Evolutionary conservation across 2,888 invertebrate species (phyloP).

Genomic region (Tipula unca): DNA sequence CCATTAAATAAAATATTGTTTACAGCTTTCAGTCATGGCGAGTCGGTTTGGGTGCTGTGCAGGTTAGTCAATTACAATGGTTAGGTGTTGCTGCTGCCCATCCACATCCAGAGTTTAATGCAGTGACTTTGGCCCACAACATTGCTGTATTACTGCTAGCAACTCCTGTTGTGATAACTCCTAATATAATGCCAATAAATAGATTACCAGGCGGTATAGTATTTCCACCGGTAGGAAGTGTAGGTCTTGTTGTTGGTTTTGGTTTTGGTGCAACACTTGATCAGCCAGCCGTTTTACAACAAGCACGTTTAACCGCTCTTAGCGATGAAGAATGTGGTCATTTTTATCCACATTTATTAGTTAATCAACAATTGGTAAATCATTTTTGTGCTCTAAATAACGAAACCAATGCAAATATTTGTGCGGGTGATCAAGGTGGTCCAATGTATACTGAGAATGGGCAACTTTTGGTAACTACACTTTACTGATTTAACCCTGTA

Average conservation of each 20-base stretch:
- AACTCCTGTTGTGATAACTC: not conserved
- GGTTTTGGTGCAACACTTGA: not conserved
- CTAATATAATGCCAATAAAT: not conserved
- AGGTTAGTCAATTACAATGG: not conserved
- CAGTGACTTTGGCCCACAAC: not conserved
- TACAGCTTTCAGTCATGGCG: not conserved
- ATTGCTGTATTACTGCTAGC: not conserved
- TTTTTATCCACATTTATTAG: not conserved
- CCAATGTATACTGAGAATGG: not conserved
- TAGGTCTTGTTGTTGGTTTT: not conserved
- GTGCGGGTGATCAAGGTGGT: not conserved
- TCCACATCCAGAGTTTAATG: not conserved
- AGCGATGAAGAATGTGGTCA: not conserved
- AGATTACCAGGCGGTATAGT: not conserved
- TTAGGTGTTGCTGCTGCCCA: not conserved
- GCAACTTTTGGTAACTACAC: not conserved
- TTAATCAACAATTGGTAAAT: not conserved
- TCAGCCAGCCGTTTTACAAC: not conserved
- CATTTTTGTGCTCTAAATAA: not conserved
- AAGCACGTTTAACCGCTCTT: not conserved
- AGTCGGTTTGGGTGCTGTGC: not conserved
- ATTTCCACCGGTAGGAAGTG: not conserved
- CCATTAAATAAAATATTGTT: not conserved
- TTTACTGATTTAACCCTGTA: not conserved
- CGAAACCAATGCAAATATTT: not conserved